Percentiles rank a stretch among this genome's conserved stretches.
Evolutionary conservation across 2,888 invertebrate genomes (phyloP).

Genomic region (Meloe dianella): DNA sequence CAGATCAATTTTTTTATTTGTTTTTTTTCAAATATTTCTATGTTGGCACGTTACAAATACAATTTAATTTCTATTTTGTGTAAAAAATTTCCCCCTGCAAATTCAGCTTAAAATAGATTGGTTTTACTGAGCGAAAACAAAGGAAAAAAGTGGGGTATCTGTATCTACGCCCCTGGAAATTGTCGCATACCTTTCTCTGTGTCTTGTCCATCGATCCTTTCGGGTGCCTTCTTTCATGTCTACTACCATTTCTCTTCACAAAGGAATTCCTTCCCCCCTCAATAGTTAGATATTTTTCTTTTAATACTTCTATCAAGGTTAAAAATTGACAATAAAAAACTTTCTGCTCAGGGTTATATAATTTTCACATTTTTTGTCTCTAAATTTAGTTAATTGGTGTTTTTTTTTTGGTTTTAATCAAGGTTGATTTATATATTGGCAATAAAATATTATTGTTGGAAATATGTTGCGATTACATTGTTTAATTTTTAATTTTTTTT

Average conservation of each 20-base stretch:
- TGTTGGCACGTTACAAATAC: not conserved
- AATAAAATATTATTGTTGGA: no score
- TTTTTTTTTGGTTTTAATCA: not conserved
- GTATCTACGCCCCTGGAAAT: slow-evolving; percentile 5
- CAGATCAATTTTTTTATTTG: not conserved
- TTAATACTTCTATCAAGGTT: not conserved
- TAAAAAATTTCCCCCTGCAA: no score
- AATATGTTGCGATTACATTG: no score
- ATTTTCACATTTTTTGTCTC: not conserved
- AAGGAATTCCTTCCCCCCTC: not conserved
- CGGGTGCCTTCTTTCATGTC: slow-evolving; percentile 7
- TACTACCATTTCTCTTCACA: not conserved
- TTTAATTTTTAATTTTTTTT: no score
- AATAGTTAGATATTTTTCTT: no score
- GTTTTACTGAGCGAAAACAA: no score
- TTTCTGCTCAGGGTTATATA: not conserved
- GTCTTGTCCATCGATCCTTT: not conserved
- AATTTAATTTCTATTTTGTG: not conserved
- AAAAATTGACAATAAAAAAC: not conserved
- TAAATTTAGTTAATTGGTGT: no score
- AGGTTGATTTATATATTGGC: not conserved
- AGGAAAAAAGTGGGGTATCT: not conserved
- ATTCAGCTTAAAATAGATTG: not conserved
- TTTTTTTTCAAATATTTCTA: not conserved
- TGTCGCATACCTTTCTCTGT: slow-evolving; percentile 6